These are phyloP conservation scores for Onychostoma macrolepis DNA, from an alignment of 2,113 vertebrate species.

Conservation along the genomic window DNA sequence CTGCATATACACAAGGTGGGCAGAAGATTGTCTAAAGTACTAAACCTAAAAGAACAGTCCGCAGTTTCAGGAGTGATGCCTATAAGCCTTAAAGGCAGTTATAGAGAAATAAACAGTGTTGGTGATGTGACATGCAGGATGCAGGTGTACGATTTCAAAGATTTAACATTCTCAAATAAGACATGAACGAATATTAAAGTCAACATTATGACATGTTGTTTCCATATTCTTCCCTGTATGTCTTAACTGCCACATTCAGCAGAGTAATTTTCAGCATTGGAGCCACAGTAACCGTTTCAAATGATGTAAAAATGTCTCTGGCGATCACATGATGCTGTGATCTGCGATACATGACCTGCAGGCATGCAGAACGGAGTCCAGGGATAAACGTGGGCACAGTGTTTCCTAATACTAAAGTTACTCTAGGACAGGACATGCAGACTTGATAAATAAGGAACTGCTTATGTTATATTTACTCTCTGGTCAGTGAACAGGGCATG, in stretches of 20 bases:
- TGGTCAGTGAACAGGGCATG: not conserved
- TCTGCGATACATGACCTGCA: conserved; percentile 34
- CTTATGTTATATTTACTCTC: not conserved
- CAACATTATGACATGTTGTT: not conserved
- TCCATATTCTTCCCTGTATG: not conserved
- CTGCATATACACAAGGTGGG: conserved; percentile 9
- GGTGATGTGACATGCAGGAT: not conserved
- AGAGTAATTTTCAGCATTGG: not conserved
- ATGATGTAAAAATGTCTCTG: conserved; percentile 2
- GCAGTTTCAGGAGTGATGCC: not conserved
- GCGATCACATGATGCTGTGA: conserved; percentile 22
- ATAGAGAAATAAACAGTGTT: not conserved
- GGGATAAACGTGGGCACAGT: not conserved
- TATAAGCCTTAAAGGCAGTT: not conserved
- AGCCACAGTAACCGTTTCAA: not conserved
- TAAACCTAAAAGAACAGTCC: not conserved
- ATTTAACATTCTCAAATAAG: not conserved
- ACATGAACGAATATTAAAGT: not conserved
- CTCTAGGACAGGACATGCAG: conserved; percentile 21
- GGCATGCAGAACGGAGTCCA: conserved; percentile 18
- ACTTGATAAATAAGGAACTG: not conserved
- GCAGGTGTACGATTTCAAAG: not conserved
- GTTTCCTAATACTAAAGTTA: conserved; percentile 13
- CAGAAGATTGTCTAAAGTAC: not conserved
- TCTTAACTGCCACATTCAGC: conserved; percentile 14